phyloP scores from a whole-genome alignment of 2,888 invertebrate species.

The Drosophila buzzatii region DNA sequence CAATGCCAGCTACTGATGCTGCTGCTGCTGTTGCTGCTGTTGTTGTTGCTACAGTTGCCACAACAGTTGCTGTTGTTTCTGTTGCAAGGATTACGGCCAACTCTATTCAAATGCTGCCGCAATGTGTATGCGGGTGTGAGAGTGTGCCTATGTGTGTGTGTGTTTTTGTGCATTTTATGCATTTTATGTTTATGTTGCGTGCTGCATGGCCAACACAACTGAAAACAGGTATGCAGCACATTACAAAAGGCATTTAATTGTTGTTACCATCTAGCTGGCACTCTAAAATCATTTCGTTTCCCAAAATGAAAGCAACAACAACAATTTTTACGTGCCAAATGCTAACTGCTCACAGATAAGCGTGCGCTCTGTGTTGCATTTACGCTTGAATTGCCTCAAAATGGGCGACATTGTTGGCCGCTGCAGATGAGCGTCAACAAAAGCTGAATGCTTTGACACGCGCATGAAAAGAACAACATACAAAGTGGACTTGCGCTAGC shows the following conservation, averaged over 20 bases:
- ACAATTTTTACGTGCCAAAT: slow-evolving; percentile 60
- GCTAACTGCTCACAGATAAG: slow-evolving; percentile 65
- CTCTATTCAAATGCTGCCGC: slow-evolving; percentile 48
- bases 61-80: slow-evolving; percentile 36
- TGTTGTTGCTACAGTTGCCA: slow-evolving; percentile 8
- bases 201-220: slow-evolving; percentile 48
- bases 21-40: slow-evolving; percentile 18
- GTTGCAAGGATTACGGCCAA: slow-evolving; percentile 62
- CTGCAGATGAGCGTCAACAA: slow-evolving; percentile 1
- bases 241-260: slow-evolving; percentile 77
- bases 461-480: neutral
- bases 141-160: neutral
- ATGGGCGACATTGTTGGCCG: slow-evolving; percentile 22
- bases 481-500: neutral
- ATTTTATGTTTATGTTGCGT: slow-evolving; percentile 63
- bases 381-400: slow-evolving; percentile 17
- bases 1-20: slow-evolving; percentile 7
- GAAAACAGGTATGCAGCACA: slow-evolving; percentile 71
- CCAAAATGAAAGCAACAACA: slow-evolving; percentile 34
- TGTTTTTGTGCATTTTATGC: slow-evolving; percentile 56
- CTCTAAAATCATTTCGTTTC: slow-evolving; percentile 75
- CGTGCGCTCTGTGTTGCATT: slow-evolving; percentile 18
- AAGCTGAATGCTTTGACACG: slow-evolving; percentile 15
- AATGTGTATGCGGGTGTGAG: slow-evolving; percentile 5
- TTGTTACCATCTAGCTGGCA: slow-evolving; percentile 64